Base-by-base conservation (phyloP, 1,140 invertebrate species). In the Vanessa tameamea region DNA sequence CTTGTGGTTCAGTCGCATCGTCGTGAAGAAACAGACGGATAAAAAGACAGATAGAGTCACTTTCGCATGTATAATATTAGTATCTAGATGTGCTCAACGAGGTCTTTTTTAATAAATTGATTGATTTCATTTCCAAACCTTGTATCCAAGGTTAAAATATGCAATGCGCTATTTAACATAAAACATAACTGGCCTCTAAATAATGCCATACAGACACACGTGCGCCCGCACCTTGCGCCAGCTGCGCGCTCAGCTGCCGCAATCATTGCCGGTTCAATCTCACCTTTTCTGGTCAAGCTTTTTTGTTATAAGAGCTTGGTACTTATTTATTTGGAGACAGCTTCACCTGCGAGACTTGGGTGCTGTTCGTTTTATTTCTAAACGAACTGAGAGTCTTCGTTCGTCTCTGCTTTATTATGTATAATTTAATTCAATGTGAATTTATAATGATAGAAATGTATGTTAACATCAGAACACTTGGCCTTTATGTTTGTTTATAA, bases 201-300 rank as follows among this genome's bases (percentile, higher is more conserved):
- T 23, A 59, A 59, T 59, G 20, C 14, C n/a, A 57, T 31, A 64
- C n/a, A 47, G 2, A 26, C 63, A 72, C 76, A 78, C 72, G 78
- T 76, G 77, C 73, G 47, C 47, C 57, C 31, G 64, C 80, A 84
- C 79, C 82, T 83, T 85, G 81, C 80, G 78, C 67, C 78, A 78
- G 82, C 76, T 82, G 80, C 64, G 69, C 71, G 67, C 50, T 69
- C 81, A 85, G 78, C 82, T 83, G 82, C 71, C 23, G 55, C 76
- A 80, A 79, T 79, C 78, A 73, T 75, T 65, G 77, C 77, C 70
- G 74, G 71, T 68, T 23, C 26, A 68, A 73, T 73, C 65, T 68
- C 72, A 67, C 65, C 65, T 68, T 57, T 68, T 26, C 55, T 59
- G 55, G 55, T 9, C 20, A 12, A 59, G 55, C 9, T 59, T 26